Evolutionary conservation across 2,113 vertebrate species (phyloP).

Genomic region (Montifringilla adamsi): DNA sequence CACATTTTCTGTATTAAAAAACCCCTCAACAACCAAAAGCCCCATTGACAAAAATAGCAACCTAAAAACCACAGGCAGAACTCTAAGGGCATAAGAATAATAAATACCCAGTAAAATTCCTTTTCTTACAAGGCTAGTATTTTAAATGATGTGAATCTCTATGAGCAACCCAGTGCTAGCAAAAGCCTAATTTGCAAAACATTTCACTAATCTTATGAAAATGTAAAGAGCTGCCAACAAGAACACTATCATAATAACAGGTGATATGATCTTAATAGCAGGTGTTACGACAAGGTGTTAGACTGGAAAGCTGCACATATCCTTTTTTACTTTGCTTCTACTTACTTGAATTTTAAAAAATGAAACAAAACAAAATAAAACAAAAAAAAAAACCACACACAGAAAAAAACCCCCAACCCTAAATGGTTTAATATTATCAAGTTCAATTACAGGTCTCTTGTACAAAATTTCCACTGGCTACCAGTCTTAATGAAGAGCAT

Average conservation of each 20-base stretch:
- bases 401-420: not conserved
- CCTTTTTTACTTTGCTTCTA: not conserved
- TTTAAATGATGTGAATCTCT: not conserved
- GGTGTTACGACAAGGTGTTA: not conserved
- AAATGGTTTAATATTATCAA: not conserved
- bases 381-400: not conserved
- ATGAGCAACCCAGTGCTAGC: not conserved
- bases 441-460: not conserved
- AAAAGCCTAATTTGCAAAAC: not conserved
- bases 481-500: not conserved
- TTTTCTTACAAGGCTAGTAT: not conserved
- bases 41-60: not conserved
- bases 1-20: not conserved
- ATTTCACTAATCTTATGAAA: not conserved
- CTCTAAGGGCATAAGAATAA: not conserved
- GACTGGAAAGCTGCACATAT: not conserved
- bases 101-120: not conserved
- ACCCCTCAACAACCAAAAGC: accelerated
- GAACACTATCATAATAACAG: not conserved
- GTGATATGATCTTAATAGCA: not conserved
- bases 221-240: not conserved
- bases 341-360: not conserved
- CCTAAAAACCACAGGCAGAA: not conserved
- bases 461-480: not conserved
- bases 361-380: not conserved